Evolutionary conservation across 2,113 vertebrate genomes (phyloP).

Genomic region (Callaeas wilsoni): DNA sequence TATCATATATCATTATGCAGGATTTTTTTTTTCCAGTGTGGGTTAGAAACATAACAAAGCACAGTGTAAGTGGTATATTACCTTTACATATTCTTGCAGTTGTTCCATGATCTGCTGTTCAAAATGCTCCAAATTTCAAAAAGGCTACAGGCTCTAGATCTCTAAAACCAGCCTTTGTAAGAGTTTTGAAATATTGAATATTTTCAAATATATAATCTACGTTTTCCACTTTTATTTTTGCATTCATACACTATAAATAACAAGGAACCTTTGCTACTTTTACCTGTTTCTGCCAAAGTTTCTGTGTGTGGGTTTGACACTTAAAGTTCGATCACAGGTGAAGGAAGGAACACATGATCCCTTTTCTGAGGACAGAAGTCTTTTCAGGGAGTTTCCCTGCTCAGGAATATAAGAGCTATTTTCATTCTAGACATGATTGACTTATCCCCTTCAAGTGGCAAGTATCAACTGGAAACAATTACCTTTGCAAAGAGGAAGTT

Average conservation of each 20-base stretch:
- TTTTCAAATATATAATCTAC: background rate
- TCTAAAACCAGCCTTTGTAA: background rate
- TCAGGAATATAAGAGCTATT: background rate
- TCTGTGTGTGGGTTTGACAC: background rate
- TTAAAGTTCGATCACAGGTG: background rate
- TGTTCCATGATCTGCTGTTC: background rate
- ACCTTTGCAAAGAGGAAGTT: slow-evolving; percentile 56
- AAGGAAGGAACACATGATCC: background rate
- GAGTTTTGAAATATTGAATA: background rate
- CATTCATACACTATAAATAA: background rate
- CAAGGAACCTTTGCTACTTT: background rate
- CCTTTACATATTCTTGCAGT: background rate
- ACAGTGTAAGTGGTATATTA: background rate
- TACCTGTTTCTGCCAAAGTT: background rate
- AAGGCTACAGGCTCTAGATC: background rate
- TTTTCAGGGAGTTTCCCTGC: background rate
- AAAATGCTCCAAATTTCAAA: background rate
- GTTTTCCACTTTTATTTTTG: background rate
- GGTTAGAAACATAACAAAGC: background rate
- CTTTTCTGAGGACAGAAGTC: background rate
- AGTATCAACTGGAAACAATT: slow-evolving; percentile 54
- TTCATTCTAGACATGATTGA: slow-evolving; percentile 15
- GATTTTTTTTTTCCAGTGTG: background rate
- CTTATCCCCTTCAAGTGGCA: background rate
- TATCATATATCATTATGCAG: background rate